Base-by-base conservation (phyloP, 1,140 invertebrate genomes). In the Drosophila punjabiensis region DNA sequence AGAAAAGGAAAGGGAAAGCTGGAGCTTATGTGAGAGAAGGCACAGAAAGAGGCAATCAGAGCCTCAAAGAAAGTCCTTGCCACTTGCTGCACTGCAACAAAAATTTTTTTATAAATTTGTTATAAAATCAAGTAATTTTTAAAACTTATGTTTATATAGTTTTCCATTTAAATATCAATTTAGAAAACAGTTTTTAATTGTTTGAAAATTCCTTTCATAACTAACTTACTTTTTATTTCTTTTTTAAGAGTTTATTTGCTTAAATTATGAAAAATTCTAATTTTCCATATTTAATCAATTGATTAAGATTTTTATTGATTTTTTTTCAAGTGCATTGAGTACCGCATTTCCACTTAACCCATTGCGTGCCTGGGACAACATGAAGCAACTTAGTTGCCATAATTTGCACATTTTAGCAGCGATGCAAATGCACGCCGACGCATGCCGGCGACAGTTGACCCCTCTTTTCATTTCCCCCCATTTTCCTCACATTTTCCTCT, bases 381-480 rank as follows among this genome's bases (percentile, higher is more conserved):
- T 83, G 24, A 66, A 37, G 85, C 81, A 89, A 88, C 81, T 88
- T 79, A 88, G 85, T 88, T 88, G 85, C 85, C 85, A 88, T 88
- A 89, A 88, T 88, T 88, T 88, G 81, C 81, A 81, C 81, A 88
- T 89, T 88, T 88, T 73, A 84, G 78, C 68, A 62, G 62, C 62
- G 61, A 79, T 61, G 70, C 55, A 73, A 73, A 73, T 74, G 67
- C 63, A 71, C 68, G 63, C 70, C 66, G 45, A 71, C 65, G 77
- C 81, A 79, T 89, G 84, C 74, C 73, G 41, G 37, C 81, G 85
- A 88, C 85, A 89, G 75, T 63, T 62, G 65, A 58, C 53, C 71
- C 53, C 71, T 45, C 43, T 6, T 20, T 45, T 45, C 18, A 45
- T 45, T 20, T 11, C 39, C 28, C 14, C 11, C 16, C 41, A 16